Percentiles rank a stretch among this genome's conserved stretches.
Evolutionary conservation across 2,888 invertebrate genomes (phyloP).

Genomic region (Sinodicranocentrus sp.): DNA sequence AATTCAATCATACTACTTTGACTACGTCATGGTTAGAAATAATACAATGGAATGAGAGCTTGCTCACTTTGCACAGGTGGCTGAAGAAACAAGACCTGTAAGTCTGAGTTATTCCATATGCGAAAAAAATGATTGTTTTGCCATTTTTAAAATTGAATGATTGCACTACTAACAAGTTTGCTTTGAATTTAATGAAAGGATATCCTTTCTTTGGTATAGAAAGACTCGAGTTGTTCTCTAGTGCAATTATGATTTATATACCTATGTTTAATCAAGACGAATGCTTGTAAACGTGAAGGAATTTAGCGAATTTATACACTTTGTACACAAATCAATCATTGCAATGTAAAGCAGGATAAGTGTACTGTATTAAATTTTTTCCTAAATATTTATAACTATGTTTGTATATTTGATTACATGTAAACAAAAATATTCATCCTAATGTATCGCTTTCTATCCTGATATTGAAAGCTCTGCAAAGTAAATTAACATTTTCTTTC

Average conservation of each 20-base stretch:
- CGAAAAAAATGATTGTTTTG: neutral
- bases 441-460: no score
- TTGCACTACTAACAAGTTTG: neutral
- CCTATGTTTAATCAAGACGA: neutral
- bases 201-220: no score
- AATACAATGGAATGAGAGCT: neutral
- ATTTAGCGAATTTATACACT: no score
- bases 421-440: no score
- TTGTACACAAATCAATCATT: neutral
- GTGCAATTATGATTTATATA: neutral
- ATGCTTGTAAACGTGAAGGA: neutral
- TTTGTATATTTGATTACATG: no score
- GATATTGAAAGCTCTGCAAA: no score
- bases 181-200: neutral
- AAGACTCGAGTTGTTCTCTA: neutral
- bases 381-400: no score
- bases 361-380: no score
- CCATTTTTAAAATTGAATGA: neutral
- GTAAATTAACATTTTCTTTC: no score
- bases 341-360: neutral
- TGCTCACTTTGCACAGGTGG: neutral
- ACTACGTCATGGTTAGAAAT: no score
- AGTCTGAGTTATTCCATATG: neutral
- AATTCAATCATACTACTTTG: no score
- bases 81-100: neutral